These are phyloP conservation scores for Gallinago media DNA, from an alignment of 2,113 vertebrate genomes.

Conservation along the genomic window DNA sequence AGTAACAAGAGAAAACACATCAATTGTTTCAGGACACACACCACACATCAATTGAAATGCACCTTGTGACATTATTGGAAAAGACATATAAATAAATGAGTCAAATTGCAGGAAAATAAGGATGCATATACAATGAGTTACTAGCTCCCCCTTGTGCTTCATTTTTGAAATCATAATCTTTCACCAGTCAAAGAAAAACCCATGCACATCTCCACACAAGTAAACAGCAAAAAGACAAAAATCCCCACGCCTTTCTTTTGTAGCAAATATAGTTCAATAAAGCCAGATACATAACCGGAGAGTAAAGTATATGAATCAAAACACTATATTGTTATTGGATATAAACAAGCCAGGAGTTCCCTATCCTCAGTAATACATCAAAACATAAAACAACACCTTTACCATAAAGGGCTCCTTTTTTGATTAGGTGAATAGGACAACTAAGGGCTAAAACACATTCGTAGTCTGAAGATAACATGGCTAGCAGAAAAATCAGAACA, in stretches of 20 bases:
- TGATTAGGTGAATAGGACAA: not conserved
- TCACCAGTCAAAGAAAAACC: not conserved
- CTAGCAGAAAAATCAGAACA: not conserved
- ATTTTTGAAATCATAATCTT: not conserved
- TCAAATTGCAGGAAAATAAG: not conserved
- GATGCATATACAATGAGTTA: not conserved
- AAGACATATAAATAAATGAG: not conserved
- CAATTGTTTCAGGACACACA: rapidly evolving
- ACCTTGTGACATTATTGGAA: not conserved
- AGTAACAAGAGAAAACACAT: not conserved
- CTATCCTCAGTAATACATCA: not conserved
- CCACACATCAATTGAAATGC: not conserved
- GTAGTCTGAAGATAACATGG: not conserved
- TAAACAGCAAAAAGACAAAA: not conserved
- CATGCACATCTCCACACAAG: not conserved
- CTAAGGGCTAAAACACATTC: not conserved
- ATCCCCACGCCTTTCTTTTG: rapidly evolving
- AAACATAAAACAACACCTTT: not conserved
- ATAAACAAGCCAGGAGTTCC: not conserved
- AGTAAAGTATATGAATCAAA: not conserved
- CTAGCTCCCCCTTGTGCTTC: conserved; percentile 29
- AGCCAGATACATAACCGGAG: not conserved
- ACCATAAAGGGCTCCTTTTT: not conserved
- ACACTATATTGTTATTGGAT: not conserved
- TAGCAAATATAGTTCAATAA: not conserved